Percentiles rank a stretch among this genome's conserved stretches.
Conservation (phyloP, 37 sponge, comb jelly and placozoan genomes). For the Oopsacas minuta region DNA sequence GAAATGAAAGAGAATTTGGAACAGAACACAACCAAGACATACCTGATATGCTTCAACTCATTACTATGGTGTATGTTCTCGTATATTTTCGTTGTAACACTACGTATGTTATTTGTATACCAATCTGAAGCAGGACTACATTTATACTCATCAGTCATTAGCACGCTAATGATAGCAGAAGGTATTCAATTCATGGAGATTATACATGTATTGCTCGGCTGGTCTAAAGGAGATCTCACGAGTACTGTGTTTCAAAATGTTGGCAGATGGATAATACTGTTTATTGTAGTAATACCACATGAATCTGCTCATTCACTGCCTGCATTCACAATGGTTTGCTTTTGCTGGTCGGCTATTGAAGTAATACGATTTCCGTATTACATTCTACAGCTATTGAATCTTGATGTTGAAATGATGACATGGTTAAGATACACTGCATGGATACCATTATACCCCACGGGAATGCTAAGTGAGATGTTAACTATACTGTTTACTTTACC, state of each 20-base stretch:
- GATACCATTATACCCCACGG: slow-evolving; percentile 83
- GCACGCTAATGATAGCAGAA: background rate
- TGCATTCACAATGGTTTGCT: slow-evolving; percentile 45
- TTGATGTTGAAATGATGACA: slow-evolving; percentile 40
- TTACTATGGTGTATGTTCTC: slow-evolving; percentile 9
- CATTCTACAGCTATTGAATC: slow-evolving; percentile 41
- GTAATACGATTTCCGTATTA: slow-evolving; percentile 80
- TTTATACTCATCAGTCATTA: background rate
- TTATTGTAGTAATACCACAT: slow-evolving; percentile 30
- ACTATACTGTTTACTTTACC: background rate
- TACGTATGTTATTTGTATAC: background rate
- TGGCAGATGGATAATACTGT: slow-evolving; percentile 50
- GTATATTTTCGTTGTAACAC: background rate
- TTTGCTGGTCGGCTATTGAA: slow-evolving; percentile 60
- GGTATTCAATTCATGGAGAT: background rate
- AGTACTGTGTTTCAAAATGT: slow-evolving; percentile 28
- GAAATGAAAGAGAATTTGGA: slow-evolving; percentile 2
- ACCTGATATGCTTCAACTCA: background rate
- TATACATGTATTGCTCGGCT: background rate
- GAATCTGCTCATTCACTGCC: slow-evolving; percentile 39
- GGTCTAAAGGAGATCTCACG: background rate
- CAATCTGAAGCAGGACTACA: background rate
- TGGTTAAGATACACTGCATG: slow-evolving; percentile 85
- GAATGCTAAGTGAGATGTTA: slow-evolving; percentile 52
- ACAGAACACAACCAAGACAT: background rate